Conservation (phyloP, 1,140 invertebrate genomes). For the Heterodera schachtii region DNA sequence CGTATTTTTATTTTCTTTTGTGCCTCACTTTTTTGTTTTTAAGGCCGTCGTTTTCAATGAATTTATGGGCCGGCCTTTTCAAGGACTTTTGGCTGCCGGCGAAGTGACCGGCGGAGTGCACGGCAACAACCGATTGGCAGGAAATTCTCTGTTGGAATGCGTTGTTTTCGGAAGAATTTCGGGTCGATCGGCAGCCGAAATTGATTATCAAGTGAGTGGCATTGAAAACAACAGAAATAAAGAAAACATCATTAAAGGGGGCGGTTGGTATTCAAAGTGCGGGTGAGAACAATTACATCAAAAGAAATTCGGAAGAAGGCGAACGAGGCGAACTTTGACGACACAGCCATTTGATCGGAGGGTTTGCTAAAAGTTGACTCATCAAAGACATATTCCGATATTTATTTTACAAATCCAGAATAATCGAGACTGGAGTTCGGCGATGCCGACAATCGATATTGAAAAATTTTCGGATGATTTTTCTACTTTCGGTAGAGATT, state of each 20-base stretch:
- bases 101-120: constrained; percentile 67
- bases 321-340: constrained; percentile 24
- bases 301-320: background rate
- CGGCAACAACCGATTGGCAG: constrained; percentile 65
- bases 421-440: too few species aligned
- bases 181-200: constrained; percentile 55
- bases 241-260: background rate
- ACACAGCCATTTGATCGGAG: background rate
- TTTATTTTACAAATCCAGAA: too few species aligned
- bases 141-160: constrained; percentile 66
- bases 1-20: constrained; percentile 6
- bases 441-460: too few species aligned
- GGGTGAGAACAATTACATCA: background rate
- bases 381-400: too few species aligned
- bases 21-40: background rate
- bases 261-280: background rate
- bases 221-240: too few species aligned
- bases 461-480: too few species aligned
- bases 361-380: too few species aligned
- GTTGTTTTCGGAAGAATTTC: constrained; percentile 67
- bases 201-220: constrained; percentile 35
- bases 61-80: constrained; percentile 56
- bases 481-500: too few species aligned
- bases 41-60: constrained; percentile 57
- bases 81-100: constrained; percentile 65